Conservation (phyloP, 2,113 vertebrate genomes). For the Isurus oxyrinchus region DNA sequence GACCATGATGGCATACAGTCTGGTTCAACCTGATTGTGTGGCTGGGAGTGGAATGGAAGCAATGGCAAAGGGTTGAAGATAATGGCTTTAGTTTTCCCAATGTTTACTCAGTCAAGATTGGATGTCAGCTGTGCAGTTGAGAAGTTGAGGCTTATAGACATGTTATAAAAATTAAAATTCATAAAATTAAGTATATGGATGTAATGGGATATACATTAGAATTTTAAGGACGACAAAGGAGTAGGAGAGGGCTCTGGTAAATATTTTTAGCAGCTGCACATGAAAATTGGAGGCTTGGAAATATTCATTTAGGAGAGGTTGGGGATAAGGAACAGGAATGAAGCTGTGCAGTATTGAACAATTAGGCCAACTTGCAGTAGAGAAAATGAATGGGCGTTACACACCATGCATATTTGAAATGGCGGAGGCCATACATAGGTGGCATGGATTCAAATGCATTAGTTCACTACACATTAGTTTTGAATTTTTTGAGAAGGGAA, state of each 20-base stretch:
- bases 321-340: neutral
- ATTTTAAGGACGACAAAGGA: neutral
- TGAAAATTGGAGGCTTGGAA: neutral
- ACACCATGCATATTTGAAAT: neutral
- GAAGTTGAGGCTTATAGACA: neutral
- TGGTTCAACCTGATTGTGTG: neutral
- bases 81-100: neutral
- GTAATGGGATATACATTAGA: neutral
- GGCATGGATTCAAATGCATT: neutral
- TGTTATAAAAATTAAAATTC: neutral
- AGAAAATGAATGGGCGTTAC: neutral
- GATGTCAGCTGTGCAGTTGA: neutral
- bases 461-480: neutral
- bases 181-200: neutral
- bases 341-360: neutral
- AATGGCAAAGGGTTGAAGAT: neutral
- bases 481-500: slow-evolving; percentile 5
- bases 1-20: neutral
- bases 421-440: neutral
- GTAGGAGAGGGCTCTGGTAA: neutral
- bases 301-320: neutral
- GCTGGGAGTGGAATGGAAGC: neutral
- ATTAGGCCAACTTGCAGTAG: neutral
- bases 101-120: neutral
- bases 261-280: neutral